Conservation (phyloP, 1,140 invertebrate species). For the Pseudomyrmex pallidus region DNA sequence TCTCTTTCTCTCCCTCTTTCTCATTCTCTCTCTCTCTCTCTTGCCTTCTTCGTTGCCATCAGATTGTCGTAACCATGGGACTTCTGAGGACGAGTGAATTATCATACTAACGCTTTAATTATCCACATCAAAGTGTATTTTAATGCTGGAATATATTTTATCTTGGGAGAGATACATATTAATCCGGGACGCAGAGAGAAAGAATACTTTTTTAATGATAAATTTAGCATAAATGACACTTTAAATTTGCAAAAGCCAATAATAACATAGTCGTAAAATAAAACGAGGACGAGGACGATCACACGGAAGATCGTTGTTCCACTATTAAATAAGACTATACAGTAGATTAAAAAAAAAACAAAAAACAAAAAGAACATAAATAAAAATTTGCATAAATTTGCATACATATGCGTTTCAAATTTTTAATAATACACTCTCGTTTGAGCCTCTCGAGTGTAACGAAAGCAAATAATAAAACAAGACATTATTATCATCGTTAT, state of each 20-base stretch:
- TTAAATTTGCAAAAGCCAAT: not conserved
- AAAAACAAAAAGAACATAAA: too few species aligned
- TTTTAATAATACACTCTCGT: not conserved
- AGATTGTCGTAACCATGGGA: conserved; percentile 38
- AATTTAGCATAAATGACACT: not conserved
- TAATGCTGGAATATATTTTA: conserved; percentile 14
- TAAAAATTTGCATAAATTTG: not conserved
- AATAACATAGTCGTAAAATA: conserved; percentile 14
- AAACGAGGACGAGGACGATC: not conserved
- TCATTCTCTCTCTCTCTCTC: too few species aligned
- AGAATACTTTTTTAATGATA: not conserved
- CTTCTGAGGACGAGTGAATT: conserved; percentile 36
- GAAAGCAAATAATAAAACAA: not conserved
- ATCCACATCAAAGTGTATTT: conserved; percentile 36
- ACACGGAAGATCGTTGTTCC: not conserved
- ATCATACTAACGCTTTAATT: conserved; percentile 49
- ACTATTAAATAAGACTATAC: not conserved
- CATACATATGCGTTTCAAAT: not conserved
- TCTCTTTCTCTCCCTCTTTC: not conserved
- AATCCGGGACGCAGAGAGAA: not conserved
- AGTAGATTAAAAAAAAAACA: too few species aligned
- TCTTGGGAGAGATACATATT: not conserved
- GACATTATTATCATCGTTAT: conserved; percentile 38
- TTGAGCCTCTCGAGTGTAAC: too few species aligned
- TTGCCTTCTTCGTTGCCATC: not conserved